Percentiles rank a stretch among this genome's conserved stretches.
Conservation (phyloP, 2,888 invertebrate species). For the Strigamia transsilvanica region DNA sequence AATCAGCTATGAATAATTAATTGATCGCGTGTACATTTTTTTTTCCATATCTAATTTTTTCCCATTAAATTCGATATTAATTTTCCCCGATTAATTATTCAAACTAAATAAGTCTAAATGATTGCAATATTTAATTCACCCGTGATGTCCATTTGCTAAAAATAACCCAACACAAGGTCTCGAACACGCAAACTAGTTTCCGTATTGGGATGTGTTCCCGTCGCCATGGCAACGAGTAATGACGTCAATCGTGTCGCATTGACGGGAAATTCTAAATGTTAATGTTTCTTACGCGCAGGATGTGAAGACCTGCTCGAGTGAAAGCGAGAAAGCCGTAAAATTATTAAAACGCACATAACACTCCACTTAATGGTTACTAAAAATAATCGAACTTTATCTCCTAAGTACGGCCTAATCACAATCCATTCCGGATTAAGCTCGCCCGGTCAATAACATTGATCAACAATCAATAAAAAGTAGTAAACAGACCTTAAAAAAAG, state of each 20-base stretch:
- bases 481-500: slow-evolving; percentile 22
- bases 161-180: slow-evolving; percentile 7
- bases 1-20: no score
- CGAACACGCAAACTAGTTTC: slow-evolving; percentile 26
- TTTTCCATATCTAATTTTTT: neutral
- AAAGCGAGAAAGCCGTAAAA: neutral
- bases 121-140: neutral
- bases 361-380: neutral
- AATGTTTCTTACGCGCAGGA: slow-evolving; percentile 17
- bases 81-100: neutral
- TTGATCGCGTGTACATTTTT: no score
- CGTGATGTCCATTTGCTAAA: slow-evolving; percentile 1
- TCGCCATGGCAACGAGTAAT: slow-evolving; percentile 6
- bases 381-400: neutral
- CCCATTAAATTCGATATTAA: neutral
- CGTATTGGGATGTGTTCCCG: slow-evolving; percentile 24
- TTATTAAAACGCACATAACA: slow-evolving; percentile 15
- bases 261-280: slow-evolving; percentile 26
- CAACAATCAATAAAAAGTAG: slow-evolving; percentile 14
- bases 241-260: slow-evolving; percentile 30
- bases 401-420: neutral
- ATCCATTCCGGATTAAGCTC: neutral
- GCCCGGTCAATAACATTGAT: slow-evolving; percentile 2
- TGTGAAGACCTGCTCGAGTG: slow-evolving; percentile 9
- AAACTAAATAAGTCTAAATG: neutral